These are phyloP conservation scores for Pipra filicauda DNA, from an alignment of 2,113 vertebrate species.

Conservation along the genomic window DNA sequence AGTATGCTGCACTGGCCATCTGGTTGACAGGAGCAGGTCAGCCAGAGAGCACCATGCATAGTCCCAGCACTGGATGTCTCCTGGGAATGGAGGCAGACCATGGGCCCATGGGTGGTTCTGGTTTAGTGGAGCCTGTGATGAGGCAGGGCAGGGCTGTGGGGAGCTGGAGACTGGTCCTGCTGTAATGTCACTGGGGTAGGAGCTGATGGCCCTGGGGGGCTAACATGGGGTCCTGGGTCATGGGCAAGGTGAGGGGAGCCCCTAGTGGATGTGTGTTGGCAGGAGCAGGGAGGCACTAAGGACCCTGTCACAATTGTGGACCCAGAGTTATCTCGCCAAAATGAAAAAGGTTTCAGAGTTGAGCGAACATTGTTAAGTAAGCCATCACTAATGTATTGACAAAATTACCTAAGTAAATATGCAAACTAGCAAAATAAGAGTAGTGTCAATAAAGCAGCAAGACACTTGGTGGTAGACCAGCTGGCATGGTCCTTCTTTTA, in stretches of 20 bases:
- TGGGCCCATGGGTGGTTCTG: not conserved
- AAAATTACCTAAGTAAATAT: not conserved
- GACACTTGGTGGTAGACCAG: not conserved
- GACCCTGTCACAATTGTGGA: not conserved
- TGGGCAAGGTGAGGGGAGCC: fast-evolving
- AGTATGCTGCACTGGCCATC: not conserved
- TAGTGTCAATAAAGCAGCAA: not conserved
- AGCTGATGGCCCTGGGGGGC: fast-evolving
- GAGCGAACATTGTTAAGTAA: not conserved
- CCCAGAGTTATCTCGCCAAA: not conserved
- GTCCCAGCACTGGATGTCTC: fast-evolving
- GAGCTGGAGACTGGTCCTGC: fast-evolving
- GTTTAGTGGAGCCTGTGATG: too few species aligned
- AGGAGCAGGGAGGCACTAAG: not conserved
- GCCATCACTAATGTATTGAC: not conserved
- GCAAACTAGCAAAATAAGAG: not conserved
- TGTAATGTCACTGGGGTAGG: fast-evolving
- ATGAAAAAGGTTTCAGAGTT: not conserved
- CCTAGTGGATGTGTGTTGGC: fast-evolving
- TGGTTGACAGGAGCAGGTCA: not conserved
- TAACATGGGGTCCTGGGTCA: not conserved
- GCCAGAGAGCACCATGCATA: not conserved
- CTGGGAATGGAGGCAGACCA: fast-evolving
- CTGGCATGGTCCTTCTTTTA: not conserved
- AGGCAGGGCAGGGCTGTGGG: not conserved